Base-by-base conservation (phyloP, 2,113 vertebrate genomes). In the Ochotona curzoniae region DNA sequence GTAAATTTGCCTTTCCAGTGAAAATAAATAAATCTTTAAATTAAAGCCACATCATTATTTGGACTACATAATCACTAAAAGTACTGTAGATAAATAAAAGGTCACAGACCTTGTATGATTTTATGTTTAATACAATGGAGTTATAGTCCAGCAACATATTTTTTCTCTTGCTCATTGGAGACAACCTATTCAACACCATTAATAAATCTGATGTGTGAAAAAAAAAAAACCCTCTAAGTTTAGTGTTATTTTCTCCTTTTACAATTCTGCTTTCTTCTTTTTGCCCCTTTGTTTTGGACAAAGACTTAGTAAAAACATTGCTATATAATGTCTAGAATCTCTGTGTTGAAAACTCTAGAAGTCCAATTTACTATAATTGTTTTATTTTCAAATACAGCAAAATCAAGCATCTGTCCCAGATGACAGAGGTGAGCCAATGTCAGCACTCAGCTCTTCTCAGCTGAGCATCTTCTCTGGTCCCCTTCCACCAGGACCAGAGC, bases 301-400 rank as follows among this genome's bases (percentile, higher is more conserved):
- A 11, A 74, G 28, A 88, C 23, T 63, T 76, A 71, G 74, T 82
- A 76, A 82, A 87, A 89, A 82, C 9, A 63, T n/a, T 73, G 30
- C 85, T 38, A 28, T 63, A 51, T 5, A 44, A 91, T n/a, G 12
- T 76, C 32, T 30, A 86, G 28, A 87, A 80, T 70, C 85, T 70
- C 61, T 60, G 14, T 21, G 66, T 94, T 32, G 17, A 89, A 88
- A 92, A 85, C 17, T 76, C 71, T 83, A 89, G 35, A 51, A 83
- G 15, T 57, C 4, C 14, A 32, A 84, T 38, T 73, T 30, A 94
- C 57, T 67, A 2, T 7, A 73, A 84, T 61, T 63, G 71, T 66
- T 83, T 88, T 63, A 32, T 84, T 87, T 93, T 87, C 23, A 78
- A 83, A 79, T 79, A 44, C 85, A 85, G 49, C 10, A 30, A 88